These are phyloP conservation scores for Hyppa rectilinea DNA, from an alignment of 2,888 invertebrate genomes.

Conservation along the genomic window DNA sequence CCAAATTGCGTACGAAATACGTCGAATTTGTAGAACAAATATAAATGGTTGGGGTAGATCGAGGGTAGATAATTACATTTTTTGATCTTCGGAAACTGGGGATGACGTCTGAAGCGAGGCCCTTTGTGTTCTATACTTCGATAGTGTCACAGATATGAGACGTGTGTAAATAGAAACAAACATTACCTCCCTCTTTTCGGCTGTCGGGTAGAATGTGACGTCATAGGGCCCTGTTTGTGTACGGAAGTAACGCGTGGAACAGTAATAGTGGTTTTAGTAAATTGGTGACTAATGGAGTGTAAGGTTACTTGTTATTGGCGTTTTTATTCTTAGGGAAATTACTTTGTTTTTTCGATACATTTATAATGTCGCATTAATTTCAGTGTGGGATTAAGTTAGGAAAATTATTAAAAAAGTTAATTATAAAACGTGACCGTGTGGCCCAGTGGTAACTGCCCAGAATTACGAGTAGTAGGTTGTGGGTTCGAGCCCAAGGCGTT, in stretches of 20 bases:
- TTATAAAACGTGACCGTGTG: no score
- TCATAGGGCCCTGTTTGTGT: constrained; percentile 51
- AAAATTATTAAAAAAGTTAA: no score
- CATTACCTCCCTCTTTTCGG: constrained; percentile 24
- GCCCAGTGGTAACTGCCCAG: no score
- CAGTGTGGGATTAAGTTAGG: neutral
- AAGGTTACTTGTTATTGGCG: constrained; percentile 40
- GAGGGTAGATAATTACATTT: constrained; percentile 91
- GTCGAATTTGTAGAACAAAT: constrained; percentile 91
- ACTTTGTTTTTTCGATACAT: neutral
- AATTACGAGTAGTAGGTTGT: no score
- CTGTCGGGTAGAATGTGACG: constrained; percentile 50
- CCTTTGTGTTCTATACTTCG: constrained; percentile 81
- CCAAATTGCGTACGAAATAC: constrained; percentile 86
- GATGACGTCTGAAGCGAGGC: constrained; percentile 79
- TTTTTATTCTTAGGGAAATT: constrained; percentile 24
- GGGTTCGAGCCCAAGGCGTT: no score
- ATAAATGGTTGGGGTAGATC: constrained; percentile 90
- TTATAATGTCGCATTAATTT: no score
- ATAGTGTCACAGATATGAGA: constrained; percentile 86
- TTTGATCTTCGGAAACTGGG: constrained; percentile 88
- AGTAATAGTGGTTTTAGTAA: constrained; percentile 54
- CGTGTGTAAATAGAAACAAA: constrained; percentile 72
- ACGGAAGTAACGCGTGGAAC: constrained; percentile 50
- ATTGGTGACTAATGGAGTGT: constrained; percentile 59